A percentile compares a stretch with the other conserved stretches of the same genome.
phyloP scores from a whole-genome alignment of 2,888 invertebrate species.

The Lucinisca nassula region DNA sequence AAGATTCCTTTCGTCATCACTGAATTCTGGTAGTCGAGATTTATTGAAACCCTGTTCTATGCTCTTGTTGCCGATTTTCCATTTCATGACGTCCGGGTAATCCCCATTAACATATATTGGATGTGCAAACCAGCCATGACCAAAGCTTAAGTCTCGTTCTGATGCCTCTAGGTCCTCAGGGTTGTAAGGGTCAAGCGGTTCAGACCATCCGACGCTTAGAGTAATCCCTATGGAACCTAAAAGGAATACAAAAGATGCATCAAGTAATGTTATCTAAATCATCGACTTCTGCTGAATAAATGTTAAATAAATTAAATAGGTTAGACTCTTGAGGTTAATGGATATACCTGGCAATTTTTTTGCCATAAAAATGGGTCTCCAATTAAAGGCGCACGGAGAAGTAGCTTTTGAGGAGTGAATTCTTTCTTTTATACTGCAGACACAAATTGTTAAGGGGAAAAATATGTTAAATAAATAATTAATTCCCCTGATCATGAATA shows the following conservation, averaged over 20 bases:
- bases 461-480: no score
- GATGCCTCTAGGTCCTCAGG: conserved; percentile 78
- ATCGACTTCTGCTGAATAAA: no score
- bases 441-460: no score
- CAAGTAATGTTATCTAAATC: no score
- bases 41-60: conserved; percentile 69
- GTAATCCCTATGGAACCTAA: conserved; percentile 79
- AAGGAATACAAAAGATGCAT: conserved; percentile 1
- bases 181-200: conserved; percentile 75
- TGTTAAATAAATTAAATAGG: no score
- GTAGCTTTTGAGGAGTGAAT: no score
- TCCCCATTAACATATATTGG: conserved; percentile 88
- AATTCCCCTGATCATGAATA: no score
- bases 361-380: no score
- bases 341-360: no score
- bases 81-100: conserved; percentile 87
- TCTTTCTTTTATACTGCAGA: no score
- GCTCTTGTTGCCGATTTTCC: conserved; percentile 76
- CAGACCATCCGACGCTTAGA: conserved; percentile 78
- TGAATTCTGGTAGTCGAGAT: conserved; percentile 84
- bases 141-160: conserved; percentile 76
- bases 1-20: conserved; percentile 79
- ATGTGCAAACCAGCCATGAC: conserved; percentile 84
- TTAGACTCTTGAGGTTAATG: no score
- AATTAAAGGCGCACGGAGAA: no score